Base-by-base conservation (phyloP, 2,888 invertebrate species). In the Halictus quadricinctus region DNA sequence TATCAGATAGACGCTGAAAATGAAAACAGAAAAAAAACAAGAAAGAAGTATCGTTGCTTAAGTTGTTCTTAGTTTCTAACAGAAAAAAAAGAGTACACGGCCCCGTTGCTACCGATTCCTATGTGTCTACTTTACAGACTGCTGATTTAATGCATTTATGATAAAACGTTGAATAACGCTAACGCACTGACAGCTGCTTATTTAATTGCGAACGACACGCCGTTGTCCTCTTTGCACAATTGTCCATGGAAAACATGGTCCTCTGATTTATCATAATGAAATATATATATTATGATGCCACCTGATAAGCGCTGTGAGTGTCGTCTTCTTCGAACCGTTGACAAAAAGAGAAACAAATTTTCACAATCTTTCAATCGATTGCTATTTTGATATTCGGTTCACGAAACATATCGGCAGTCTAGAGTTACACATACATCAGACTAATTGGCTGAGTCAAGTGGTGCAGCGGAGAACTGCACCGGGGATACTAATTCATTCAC, bases 361-460 rank as follows among this genome's bases (percentile, higher is more conserved):
- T 21, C n/a, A 3, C 10, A 15, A 48, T 48, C 48, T 48, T 15
- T 0, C 12, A 1, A n/a, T n/a, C n/a, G 58, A 58, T 58, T 58
- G 5, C 58, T n/a, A 58, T n/a, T 58, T 58, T 58, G 58, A n/a
- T 58, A n/a, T 58, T 58, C n/a, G n/a, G n/a, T 58, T n/a, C 58
- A n/a, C 29, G 21, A 29, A 64, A 64, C 7, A 64, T 36, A 36
- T 54, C 58, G 58, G 66, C 75, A 64, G 75, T 82, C 74, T 21
- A 10, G n/a, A 66, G 48, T 54, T 73, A 73, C 50, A 64, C 58
- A 66, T 60, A 60, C 50, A 64, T 36, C 25, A 46, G 54, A 29
- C 58, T 41, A 72, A 76, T 64, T 10, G 25, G 29, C 70, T 82
- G 21, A n/a, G 79, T 15, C 83, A 74, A 76, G 75, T 48, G 60